These are phyloP conservation scores for Bhutanitis thaidina DNA, from an alignment of 2,888 invertebrate genomes.

Conservation along the genomic window DNA sequence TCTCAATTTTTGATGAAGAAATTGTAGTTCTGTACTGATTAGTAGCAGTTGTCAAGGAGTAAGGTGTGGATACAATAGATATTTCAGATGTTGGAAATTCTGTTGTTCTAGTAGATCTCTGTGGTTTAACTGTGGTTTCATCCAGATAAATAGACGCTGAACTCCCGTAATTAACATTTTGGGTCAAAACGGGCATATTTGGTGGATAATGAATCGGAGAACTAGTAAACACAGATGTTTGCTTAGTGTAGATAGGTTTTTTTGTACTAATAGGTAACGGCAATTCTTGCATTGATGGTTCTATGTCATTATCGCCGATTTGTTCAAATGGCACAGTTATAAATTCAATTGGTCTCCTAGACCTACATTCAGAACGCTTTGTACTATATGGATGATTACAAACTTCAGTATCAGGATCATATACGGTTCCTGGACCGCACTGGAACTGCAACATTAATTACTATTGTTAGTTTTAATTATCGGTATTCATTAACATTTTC, in stretches of 20 bases:
- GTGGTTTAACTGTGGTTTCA: neutral
- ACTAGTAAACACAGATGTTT: conserved; percentile 12
- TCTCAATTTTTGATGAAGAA: conserved; percentile 19
- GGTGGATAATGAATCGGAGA: neutral
- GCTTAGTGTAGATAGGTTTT: conserved; percentile 30
- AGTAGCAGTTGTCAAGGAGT: neutral
- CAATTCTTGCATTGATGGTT: conserved; percentile 42
- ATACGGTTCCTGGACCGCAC: conserved; percentile 88
- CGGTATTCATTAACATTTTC: neutral
- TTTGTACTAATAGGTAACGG: conserved; percentile 53
- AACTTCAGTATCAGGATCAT: conserved; percentile 82
- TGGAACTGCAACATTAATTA: conserved; percentile 78
- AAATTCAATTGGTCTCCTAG: conserved; percentile 27
- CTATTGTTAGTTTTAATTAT: too few species aligned
- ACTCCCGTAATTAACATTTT: neutral
- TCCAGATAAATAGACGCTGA: neutral
- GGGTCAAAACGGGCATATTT: neutral
- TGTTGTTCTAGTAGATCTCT: neutral
- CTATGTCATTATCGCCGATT: conserved; percentile 69
- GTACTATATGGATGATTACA: conserved; percentile 86
- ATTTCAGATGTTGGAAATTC: conserved; percentile 3
- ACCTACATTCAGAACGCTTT: conserved; percentile 83
- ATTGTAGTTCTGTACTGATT: conserved; percentile 8
- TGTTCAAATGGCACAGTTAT: conserved; percentile 23
- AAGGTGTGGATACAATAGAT: conserved; percentile 2